Evolutionary conservation across 2,888 invertebrate species (phyloP), one percentile per base, ranked within the genome.

Genomic region (Platycnemis pennipes): DNA sequence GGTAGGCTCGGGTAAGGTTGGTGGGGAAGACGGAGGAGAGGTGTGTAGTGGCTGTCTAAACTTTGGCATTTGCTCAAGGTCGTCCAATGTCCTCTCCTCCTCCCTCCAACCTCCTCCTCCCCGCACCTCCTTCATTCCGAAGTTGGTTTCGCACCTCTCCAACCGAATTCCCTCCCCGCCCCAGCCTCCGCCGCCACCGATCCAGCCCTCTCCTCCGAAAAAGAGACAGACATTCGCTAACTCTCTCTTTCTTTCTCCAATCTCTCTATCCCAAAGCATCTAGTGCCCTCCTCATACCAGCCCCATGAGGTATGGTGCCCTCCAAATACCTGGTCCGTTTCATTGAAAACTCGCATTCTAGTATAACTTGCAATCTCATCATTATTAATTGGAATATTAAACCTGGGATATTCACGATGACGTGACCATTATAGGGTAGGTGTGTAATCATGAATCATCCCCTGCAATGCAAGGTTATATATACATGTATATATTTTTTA

Each of bases 41-140:
- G 56, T 53, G 89, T 42, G 89, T 89, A 69, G 91, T 91, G 91
- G 26, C 63, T 91, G 91, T 91, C 91, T 91, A 91, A 91, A 91
- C 91, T 91, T 91, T 91, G 91, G 91, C 91, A 91, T 91, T 69
- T 69, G 63, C 91, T 63, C 91, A 91, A 91, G 91, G 91, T 91
- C 91, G 63, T 91, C 63, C 91, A 89, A 89, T 89, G 89, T 89
- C 56, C 89, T 89, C 88, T 88, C 26, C 87, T 87, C 87, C 22
- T 26, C 87, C 13, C 45, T 37, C 77, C 13, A 13, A 13, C 26
- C 77, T 77, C 77, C 77, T 77, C 37, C 49, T 45, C 87, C 2
- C 26, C 89, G 16, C 31, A 37, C 56, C 89, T 22, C 89, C 42
- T 22, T 26, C 42, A 37, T 42, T 37, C n/a, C 37, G 22, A 22